Conservation (phyloP, 2,888 invertebrate genomes). For the Pemphredon lugubris region DNA sequence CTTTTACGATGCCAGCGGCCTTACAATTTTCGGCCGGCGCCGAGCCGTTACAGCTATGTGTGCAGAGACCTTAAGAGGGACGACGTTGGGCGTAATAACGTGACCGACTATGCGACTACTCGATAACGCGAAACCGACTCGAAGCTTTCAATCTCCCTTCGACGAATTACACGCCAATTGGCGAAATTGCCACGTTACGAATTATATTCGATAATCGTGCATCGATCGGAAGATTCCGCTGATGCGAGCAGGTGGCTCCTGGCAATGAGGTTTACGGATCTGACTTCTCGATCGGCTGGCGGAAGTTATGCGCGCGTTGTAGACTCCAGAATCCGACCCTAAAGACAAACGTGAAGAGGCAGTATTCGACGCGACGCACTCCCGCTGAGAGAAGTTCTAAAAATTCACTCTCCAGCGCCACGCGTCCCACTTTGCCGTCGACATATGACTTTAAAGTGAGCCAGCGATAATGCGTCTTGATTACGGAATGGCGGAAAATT, state of each 20-base stretch:
- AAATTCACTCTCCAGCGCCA: conserved; percentile 26
- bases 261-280: conserved; percentile 2
- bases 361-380: conserved; percentile 4
- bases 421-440: conserved; percentile 5
- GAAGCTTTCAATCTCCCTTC: no score
- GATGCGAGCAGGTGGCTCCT: conserved; percentile 28
- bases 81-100: no score
- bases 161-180: no score
- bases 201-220: neutral
- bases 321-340: conserved; percentile 4
- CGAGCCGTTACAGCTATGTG: no score
- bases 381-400: conserved; percentile 40
- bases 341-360: conserved; percentile 6
- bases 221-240: conserved; percentile 3
- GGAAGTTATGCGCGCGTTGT: conserved; percentile 42
- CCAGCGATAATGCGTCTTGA: neutral
- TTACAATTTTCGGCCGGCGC: no score
- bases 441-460: neutral
- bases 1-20: no score
- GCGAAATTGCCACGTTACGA: no score
- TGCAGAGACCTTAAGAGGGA: no score
- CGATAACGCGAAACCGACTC: no score
- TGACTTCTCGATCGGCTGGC: neutral
- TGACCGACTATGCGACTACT: no score
- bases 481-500: conserved; percentile 19